Base-by-base conservation (phyloP, 2,113 vertebrate species). In the Todiramphus saurophagus region DNA sequence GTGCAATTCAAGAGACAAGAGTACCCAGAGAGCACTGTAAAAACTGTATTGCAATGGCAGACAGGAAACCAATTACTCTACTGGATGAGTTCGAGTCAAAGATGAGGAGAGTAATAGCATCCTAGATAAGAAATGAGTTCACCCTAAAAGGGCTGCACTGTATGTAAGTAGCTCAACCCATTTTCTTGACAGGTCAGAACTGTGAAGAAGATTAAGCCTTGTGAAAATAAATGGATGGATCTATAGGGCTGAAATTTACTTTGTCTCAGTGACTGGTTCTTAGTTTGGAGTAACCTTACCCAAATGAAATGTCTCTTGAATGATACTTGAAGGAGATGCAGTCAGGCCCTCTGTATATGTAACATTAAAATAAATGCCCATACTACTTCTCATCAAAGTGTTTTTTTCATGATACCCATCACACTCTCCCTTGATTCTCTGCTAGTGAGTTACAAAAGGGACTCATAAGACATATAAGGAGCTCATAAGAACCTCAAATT, bases 21-120 rank as follows among this genome's bases (percentile, higher is more conserved):
- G 33, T 98, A 97, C 80, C 98, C 94, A 0, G 97, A 98, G 9
- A 98, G 98, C 48, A 98, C 98, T 1, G 12, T 97, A 20, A 98
- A 97, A 97, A 98, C 97, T 98, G 55, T 98, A 97, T 83, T 59
- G 82, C 74, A 97, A 93, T 0, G 94, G 97, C 70, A 96, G 87
- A 28, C 97, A 95, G 80, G 97, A 98, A 84, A 98, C 93, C 46
- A 97, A 97, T 76, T 93, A 92, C 18, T 80, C 96, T 16, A 97
- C 96, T 2, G 97, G 98, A 55, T 39, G 44, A 64, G 72, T 98
- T 17, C 87, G 35, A 73, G 93, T 98, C 81, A 98, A 96, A 74
- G 97, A 97, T 20, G 84, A 91, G 48, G 58, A 94, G 35, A 90
- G 90, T 21, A 76, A 51, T 21, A 21, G 96, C 70, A 84, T 97